Conservation (phyloP, 2,797 vertebrate species). For the Todus mexicanus region DNA sequence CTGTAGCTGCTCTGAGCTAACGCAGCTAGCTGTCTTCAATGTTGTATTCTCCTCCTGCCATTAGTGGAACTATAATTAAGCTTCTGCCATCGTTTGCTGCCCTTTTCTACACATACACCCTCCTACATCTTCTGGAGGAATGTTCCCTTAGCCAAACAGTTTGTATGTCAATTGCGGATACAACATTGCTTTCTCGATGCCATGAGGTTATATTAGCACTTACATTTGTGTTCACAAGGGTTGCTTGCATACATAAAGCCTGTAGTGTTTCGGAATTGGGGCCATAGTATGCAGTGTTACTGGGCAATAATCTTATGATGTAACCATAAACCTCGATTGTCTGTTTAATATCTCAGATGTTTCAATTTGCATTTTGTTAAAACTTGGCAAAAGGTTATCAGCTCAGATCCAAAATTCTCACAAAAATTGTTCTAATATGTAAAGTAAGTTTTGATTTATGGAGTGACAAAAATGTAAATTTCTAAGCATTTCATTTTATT, state of each 20-base stretch:
- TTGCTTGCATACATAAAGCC: slow-evolving; percentile 42
- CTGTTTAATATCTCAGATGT: slow-evolving; percentile 81
- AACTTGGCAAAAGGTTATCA: slow-evolving; percentile 82
- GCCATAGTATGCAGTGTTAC: slow-evolving; percentile 51
- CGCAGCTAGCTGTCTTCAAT: neutral
- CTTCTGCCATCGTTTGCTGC: slow-evolving; percentile 31
- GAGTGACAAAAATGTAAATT: slow-evolving; percentile 84
- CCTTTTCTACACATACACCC: slow-evolving; percentile 49
- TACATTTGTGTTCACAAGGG: slow-evolving; percentile 48
- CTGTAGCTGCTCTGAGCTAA: neutral
- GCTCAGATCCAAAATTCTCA: slow-evolving; percentile 76
- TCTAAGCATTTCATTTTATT: slow-evolving; percentile 76
- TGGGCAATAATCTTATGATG: slow-evolving; percentile 71
- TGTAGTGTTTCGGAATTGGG: slow-evolving; percentile 13
- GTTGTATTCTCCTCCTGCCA: neutral
- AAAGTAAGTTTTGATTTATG: slow-evolving; percentile 86
- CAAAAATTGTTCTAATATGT: slow-evolving; percentile 81
- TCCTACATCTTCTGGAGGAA: slow-evolving; percentile 54
- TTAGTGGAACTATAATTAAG: slow-evolving; percentile 50
- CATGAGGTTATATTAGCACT: slow-evolving; percentile 52
- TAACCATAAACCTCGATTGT: slow-evolving; percentile 76
- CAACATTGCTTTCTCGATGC: slow-evolving; percentile 39
- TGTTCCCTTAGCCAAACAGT: slow-evolving; percentile 60
- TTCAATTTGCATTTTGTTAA: slow-evolving; percentile 82
- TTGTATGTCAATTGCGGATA: slow-evolving; percentile 57